Percentiles rank a stretch among this genome's conserved stretches.
These are phyloP conservation scores for Apistogramma diplotaenia DNA, from an alignment of 2,113 vertebrate species.

Conservation along the genomic window DNA sequence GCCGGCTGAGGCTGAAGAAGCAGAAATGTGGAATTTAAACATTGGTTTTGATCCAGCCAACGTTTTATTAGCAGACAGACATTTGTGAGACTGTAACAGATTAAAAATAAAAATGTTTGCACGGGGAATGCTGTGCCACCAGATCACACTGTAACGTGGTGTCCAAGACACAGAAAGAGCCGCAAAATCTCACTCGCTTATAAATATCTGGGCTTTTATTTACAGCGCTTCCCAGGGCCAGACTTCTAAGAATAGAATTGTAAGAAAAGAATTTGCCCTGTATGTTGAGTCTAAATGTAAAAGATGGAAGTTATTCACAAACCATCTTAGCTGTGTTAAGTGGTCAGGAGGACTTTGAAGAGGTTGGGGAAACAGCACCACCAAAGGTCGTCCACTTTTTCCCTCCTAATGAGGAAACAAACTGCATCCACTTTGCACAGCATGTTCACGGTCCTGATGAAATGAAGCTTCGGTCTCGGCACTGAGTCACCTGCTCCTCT, in stretches of 20 bases:
- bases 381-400: too few species aligned
- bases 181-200: not conserved
- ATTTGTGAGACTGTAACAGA: not conserved
- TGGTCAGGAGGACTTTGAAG: too few species aligned
- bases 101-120: not conserved
- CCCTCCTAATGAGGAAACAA: not conserved
- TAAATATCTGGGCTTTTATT: not conserved
- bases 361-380: too few species aligned
- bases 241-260: too few species aligned
- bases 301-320: too few species aligned
- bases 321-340: too few species aligned
- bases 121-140: not conserved
- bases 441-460: too few species aligned
- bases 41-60: not conserved
- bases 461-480: not conserved
- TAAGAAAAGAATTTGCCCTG: not conserved
- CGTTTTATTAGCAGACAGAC: not conserved
- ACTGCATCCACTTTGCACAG: not conserved
- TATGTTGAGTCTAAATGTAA: not conserved
- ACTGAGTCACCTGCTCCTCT: not conserved
- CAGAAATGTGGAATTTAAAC: not conserved
- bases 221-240: not conserved
- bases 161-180: not conserved
- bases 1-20: not conserved
- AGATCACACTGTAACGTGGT: fast-evolving